phyloP scores from a whole-genome alignment of 2,113 vertebrate genomes.

The Trinectes maculatus region DNA sequence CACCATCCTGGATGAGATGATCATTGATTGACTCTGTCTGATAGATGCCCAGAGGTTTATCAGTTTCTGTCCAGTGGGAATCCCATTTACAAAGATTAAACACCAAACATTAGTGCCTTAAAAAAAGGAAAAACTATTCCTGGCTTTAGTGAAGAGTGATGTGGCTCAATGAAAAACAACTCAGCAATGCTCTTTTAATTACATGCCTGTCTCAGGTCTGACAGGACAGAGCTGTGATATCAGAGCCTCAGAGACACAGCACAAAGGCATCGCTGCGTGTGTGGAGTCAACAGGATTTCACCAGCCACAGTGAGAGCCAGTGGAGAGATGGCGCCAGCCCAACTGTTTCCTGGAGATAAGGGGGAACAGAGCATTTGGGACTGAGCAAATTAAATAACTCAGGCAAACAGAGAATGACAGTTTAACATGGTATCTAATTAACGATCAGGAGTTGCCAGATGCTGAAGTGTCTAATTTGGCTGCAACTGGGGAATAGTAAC shows the following conservation, averaged over 20 bases:
- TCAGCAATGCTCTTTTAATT: constrained; percentile 68
- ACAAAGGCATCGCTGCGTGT: constrained; percentile 63
- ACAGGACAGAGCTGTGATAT: constrained; percentile 66
- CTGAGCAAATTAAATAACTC: constrained; percentile 71
- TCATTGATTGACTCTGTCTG: neutral
- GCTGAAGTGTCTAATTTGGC: constrained; percentile 50
- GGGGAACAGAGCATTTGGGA: constrained; percentile 59
- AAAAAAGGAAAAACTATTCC: constrained; percentile 34
- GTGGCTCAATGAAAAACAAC: constrained; percentile 57
- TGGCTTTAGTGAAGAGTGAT: constrained; percentile 41
- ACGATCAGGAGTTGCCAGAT: constrained; percentile 65
- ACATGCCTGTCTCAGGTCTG: constrained; percentile 63
- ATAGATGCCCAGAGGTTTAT: constrained; percentile 6
- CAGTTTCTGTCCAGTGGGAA: constrained; percentile 15
- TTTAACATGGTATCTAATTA: constrained; percentile 76
- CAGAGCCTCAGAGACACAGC: constrained; percentile 49
- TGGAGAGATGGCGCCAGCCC: constrained; percentile 69
- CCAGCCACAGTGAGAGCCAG: constrained; percentile 60
- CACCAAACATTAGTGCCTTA: constrained; percentile 2
- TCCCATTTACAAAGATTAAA: constrained; percentile 29
- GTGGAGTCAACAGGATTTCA: constrained; percentile 68
- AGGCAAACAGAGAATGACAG: constrained; percentile 58
- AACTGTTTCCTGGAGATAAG: constrained; percentile 80
- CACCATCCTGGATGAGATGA: constrained; percentile 1
- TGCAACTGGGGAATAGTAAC: constrained; percentile 24